These are phyloP conservation scores for Apocrypta bakeri DNA, from an alignment of 1,140 invertebrate genomes.

Conservation along the genomic window DNA sequence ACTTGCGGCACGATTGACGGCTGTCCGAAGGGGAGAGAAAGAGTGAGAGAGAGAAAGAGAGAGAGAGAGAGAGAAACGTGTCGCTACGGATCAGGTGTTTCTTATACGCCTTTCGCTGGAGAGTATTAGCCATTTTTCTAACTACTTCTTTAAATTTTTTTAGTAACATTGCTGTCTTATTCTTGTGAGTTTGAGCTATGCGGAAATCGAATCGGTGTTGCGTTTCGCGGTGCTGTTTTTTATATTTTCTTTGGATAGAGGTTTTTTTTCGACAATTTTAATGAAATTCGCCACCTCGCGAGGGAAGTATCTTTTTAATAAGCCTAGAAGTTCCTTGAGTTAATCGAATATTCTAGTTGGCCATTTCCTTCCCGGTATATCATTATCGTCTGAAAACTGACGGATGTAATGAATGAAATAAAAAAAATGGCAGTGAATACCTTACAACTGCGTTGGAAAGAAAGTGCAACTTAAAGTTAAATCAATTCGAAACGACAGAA, in stretches of 20 bases:
- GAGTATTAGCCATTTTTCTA: slow-evolving; percentile 6
- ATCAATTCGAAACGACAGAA: too few relatives aligned
- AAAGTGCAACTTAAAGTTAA: too few relatives aligned
- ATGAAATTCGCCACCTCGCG: neutral
- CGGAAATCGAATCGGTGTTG: neutral
- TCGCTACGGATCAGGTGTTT: neutral
- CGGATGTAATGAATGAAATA: too few relatives aligned
- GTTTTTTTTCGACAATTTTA: neutral
- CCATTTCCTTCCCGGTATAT: too few relatives aligned
- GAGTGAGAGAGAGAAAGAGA: too few relatives aligned
- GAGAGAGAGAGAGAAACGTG: slow-evolving; percentile 7
- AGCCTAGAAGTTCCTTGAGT: neutral
- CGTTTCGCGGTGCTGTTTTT: neutral
- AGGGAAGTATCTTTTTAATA: neutral
- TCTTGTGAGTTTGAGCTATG: neutral
- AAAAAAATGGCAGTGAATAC: too few relatives aligned
- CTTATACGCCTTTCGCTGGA: neutral
- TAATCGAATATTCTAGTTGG: too few relatives aligned
- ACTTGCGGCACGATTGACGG: slow-evolving; percentile 12
- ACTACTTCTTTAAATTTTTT: too few relatives aligned
- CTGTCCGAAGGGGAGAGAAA: neutral
- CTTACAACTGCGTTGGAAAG: too few relatives aligned
- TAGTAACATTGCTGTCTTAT: neutral
- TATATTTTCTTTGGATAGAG: neutral
- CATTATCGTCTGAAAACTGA: too few relatives aligned